phyloP scores from a whole-genome alignment of 2,888 invertebrate genomes.

The Empis stercorea region DNA sequence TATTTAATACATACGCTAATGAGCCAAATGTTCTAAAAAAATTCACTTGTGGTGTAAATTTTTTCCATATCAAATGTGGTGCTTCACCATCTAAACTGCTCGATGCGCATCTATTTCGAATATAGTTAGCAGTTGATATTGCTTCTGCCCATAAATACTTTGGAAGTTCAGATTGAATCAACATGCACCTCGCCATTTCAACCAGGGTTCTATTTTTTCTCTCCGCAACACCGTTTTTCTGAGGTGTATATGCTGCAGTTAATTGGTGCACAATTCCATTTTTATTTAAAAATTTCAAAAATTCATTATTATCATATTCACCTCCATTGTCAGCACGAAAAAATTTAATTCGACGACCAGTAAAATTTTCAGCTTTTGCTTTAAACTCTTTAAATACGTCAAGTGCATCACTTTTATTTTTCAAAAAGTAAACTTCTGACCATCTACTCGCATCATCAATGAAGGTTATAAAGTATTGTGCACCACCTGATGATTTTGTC shows the following conservation, averaged over 20 bases:
- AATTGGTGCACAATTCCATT: not conserved
- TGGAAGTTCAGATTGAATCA: not conserved
- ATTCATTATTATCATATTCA: not conserved
- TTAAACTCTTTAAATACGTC: not conserved
- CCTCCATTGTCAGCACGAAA: not conserved
- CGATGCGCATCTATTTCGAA: not conserved
- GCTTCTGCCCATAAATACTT: not conserved
- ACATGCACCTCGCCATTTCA: not conserved
- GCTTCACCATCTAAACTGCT: not conserved
- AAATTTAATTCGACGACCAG: not conserved
- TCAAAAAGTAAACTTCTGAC: conserved; percentile 1
- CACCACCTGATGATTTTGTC: not conserved
- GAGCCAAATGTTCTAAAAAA: not conserved
- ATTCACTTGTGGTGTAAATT: not conserved
- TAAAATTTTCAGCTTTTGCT: conserved; percentile 1
- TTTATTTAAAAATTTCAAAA: not conserved
- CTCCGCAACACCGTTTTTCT: not conserved
- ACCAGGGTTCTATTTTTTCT: not conserved
- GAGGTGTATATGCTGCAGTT: conserved; percentile 1
- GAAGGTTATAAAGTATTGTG: conserved; percentile 1
- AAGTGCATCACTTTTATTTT: not conserved
- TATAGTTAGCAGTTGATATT: not conserved
- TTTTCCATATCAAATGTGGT: not conserved
- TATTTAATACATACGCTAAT: not conserved
- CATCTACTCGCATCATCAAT: conserved; percentile 1